Evolutionary conservation across 2,797 vertebrate genomes (phyloP).

Genomic region (Chromobotia macracanthus): DNA sequence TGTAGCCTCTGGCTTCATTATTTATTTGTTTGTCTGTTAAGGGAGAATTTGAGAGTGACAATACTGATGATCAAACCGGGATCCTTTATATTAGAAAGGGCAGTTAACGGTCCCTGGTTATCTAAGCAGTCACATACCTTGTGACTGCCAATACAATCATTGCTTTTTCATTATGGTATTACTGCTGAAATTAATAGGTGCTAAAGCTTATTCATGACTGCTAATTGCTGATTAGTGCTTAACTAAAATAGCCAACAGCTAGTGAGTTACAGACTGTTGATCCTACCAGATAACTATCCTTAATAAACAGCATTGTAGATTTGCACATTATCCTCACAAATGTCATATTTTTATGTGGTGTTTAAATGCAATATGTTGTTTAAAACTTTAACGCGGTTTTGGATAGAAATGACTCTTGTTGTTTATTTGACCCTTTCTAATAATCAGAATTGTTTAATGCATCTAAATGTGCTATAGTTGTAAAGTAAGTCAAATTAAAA

Average conservation of each 20-base stretch:
- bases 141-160: too few relatives aligned
- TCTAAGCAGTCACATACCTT: neutral
- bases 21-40: neutral
- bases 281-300: constrained; percentile 56
- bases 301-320: constrained; percentile 46
- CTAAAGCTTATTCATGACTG: constrained; percentile 46
- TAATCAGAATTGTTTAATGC: too few relatives aligned
- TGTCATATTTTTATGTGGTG: neutral
- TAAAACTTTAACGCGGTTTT: too few relatives aligned
- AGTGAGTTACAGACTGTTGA: constrained; percentile 62
- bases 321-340: constrained; percentile 26
- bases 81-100: neutral
- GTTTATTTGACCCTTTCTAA: too few relatives aligned
- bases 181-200: too few relatives aligned
- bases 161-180: too few relatives aligned
- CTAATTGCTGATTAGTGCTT: constrained; percentile 56
- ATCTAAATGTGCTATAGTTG: too few relatives aligned
- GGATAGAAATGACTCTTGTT: too few relatives aligned
- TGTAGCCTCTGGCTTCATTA: neutral
- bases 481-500: neutral
- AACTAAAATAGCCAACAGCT: constrained; percentile 9
- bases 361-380: too few relatives aligned
- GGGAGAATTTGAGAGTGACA: neutral
- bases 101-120: neutral
- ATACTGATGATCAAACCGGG: neutral